phyloP scores from a whole-genome alignment of 2,888 invertebrate species.

The Aricia artaxerxes region DNA sequence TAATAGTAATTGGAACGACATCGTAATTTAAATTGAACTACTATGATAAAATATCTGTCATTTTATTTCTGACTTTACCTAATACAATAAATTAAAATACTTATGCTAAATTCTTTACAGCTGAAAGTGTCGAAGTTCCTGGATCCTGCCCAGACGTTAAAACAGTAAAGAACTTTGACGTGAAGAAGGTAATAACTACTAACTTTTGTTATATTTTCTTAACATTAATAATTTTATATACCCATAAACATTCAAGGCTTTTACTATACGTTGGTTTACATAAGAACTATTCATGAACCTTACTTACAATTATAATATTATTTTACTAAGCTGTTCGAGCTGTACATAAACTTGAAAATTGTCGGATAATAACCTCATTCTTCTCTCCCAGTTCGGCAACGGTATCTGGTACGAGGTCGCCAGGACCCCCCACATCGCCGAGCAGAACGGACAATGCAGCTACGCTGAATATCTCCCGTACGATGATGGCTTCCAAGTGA shows the following conservation, averaged over 20 bases:
- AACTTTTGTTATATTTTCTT: constrained; percentile 3
- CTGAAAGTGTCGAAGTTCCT: constrained; percentile 3
- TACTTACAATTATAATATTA: too few species aligned
- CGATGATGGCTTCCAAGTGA: constrained; percentile 60
- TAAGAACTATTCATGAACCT: too few species aligned
- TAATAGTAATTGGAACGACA: too few species aligned
- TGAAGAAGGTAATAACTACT: constrained; percentile 49
- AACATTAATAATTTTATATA: not conserved
- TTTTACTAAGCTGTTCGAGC: too few species aligned
- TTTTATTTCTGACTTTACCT: too few species aligned
- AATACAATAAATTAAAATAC: too few species aligned
- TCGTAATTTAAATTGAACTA: too few species aligned
- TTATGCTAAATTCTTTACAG: not conserved
- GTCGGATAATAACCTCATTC: not conserved
- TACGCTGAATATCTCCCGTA: constrained; percentile 80
- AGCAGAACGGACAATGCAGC: constrained; percentile 41
- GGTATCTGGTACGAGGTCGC: constrained; percentile 45
- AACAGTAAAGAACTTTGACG: constrained; percentile 61
- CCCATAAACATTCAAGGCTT: too few species aligned
- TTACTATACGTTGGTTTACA: too few species aligned
- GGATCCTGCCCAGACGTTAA: constrained; percentile 58
- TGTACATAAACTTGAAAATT: too few species aligned
- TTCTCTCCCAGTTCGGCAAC: constrained; percentile 53
- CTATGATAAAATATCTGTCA: too few species aligned
- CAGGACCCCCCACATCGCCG: constrained; percentile 40